Percentiles rank a stretch among this genome's conserved stretches.
These are phyloP conservation scores for Romanogobio albipinnatus DNA, from an alignment of 2,113 vertebrate species.

Conservation along the genomic window DNA sequence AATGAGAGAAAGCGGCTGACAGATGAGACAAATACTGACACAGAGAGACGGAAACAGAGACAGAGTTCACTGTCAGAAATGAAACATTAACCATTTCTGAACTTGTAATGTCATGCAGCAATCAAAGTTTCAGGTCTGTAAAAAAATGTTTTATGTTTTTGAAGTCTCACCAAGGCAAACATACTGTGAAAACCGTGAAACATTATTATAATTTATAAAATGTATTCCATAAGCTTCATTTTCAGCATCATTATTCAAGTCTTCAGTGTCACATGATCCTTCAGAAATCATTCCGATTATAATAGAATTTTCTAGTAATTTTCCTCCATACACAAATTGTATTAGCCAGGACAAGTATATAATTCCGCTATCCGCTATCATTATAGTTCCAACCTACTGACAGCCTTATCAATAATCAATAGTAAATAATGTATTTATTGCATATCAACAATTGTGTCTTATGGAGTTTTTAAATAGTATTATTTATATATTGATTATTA, in stretches of 20 bases:
- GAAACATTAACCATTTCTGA: not conserved
- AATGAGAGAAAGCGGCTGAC: conserved; percentile 39
- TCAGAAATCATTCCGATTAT: not conserved
- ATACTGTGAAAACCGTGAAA: not conserved
- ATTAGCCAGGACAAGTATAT: no score
- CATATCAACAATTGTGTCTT: no score
- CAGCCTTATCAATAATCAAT: no score
- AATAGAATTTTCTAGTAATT: no score
- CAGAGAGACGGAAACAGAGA: conserved; percentile 16
- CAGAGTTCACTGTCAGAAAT: not conserved
- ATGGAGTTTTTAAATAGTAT: not conserved
- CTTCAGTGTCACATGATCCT: not conserved
- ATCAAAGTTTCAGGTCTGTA: not conserved
- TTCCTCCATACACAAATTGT: no score
- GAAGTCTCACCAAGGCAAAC: not conserved
- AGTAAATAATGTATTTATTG: no score
- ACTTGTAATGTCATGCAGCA: not conserved
- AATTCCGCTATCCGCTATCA: no score
- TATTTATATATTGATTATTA: no score
- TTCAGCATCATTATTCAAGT: not conserved
- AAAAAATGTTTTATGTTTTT: no score
- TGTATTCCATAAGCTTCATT: not conserved
- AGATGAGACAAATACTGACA: conserved; percentile 36
- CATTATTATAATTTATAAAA: not conserved
- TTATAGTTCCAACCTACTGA: no score